Evolutionary conservation across 2,888 invertebrate genomes (phyloP), one percentile per base, ranked within the genome.

Genomic region (Griposia aprilina): DNA sequence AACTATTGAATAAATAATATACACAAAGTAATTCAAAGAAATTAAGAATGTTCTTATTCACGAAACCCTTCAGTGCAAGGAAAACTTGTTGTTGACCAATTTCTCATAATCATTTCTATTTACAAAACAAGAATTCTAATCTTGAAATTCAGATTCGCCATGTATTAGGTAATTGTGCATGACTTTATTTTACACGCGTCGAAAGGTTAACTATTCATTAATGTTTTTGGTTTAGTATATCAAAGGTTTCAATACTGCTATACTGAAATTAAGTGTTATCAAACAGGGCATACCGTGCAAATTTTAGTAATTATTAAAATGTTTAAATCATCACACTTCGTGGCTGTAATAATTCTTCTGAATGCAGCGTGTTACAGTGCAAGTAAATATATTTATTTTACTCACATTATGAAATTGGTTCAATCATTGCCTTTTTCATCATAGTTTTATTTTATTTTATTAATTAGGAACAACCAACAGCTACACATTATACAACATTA

Each of bases 51-150:
- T 48, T 52, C 5, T 36, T 26, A 50, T 36, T 20, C 17, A 10
- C 36, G 23, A 50, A 75, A 63, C n/a, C 15, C 15, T 6, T 41
- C 3, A 41, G 20, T 30, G 17, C 3, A 52, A 62, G 5, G 0
- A 57, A 48, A 57, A 23, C n/a, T 30, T 36, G 20, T 36, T 45
- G 11, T 2, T 2, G 8, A 7, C 6, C 20, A 52, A n/a, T 67
- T 66, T 48, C 0, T 26, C 11, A n/a, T n/a, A 50, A 59, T 60
- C 7, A 7, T 17, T 59, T 26, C 20, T 52, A 45, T 76, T 76
- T 45, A n/a, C 20, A 36, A 11, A 52, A 80, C 36, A 52, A 52
- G 45, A 70, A 52, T 80, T 72, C n/a, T 78, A 62, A 78, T 80
- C 20, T 8, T 13, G 3, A 60, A 70, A n/a, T 30, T 50, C 50